Percentiles rank a stretch among this genome's conserved stretches.
Conservation (phyloP, 1,140 invertebrate species). For the Helicoverpa armigera region DNA sequence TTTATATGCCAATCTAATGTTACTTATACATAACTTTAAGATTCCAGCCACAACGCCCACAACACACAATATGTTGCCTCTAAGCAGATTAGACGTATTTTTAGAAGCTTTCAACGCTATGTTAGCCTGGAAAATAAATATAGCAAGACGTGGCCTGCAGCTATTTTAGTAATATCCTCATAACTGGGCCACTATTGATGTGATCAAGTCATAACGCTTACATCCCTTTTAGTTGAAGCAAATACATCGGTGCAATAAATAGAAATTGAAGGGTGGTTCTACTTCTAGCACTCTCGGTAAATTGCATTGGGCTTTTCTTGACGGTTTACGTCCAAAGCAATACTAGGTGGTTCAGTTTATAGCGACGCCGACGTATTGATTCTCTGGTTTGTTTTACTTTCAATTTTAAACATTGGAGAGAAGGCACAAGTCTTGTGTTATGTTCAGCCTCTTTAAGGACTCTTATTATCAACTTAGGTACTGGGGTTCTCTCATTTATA, state of each 20-base stretch:
- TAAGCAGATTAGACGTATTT: too few species aligned
- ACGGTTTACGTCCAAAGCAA: constrained; percentile 5
- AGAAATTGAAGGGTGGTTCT: neutral
- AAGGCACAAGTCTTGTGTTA: too few species aligned
- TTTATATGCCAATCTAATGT: too few species aligned
- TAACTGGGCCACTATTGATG: constrained; percentile 15
- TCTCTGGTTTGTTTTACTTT: constrained; percentile 1
- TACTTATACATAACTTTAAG: too few species aligned
- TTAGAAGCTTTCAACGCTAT: neutral
- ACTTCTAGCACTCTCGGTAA: neutral
- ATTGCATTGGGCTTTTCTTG: constrained; percentile 20
- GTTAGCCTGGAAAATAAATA: neutral
- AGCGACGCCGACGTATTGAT: neutral
- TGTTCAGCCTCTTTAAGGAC: too few species aligned
- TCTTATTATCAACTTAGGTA: too few species aligned
- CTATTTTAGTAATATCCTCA: neutral
- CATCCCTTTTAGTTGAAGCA: constrained; percentile 26
- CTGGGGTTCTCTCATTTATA: too few species aligned
- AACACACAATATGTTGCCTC: too few species aligned
- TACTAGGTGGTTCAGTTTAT: neutral
- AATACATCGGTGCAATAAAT: constrained; percentile 6
- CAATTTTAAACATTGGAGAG: too few species aligned
- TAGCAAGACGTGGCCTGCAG: neutral
- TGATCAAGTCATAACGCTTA: constrained; percentile 17
- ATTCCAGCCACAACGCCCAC: too few species aligned